These are phyloP conservation scores for Aramus guarauna DNA, from an alignment of 2,113 vertebrate species.

Conservation along the genomic window DNA sequence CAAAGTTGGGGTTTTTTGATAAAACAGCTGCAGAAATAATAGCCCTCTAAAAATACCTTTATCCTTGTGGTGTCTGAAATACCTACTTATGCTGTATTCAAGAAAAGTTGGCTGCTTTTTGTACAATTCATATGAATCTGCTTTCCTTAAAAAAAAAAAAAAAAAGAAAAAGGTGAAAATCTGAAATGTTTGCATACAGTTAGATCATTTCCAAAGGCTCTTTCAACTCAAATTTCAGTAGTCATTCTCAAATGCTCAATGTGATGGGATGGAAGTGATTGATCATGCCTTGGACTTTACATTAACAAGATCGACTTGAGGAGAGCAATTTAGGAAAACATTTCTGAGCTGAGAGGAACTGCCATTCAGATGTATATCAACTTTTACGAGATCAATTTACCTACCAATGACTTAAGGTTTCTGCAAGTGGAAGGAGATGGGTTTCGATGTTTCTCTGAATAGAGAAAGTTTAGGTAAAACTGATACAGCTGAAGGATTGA, in stretches of 20 bases:
- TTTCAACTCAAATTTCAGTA: neutral
- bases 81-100: neutral
- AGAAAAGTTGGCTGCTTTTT: neutral
- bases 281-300: neutral
- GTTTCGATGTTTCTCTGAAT: neutral
- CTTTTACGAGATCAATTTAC: neutral
- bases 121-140: neutral
- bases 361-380: neutral
- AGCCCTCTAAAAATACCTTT: neutral
- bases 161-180: neutral
- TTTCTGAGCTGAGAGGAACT: neutral
- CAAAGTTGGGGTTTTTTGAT: neutral
- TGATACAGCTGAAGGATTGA: neutral
- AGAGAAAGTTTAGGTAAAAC: neutral
- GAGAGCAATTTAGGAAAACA: neutral
- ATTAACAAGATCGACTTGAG: neutral
- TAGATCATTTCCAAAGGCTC: neutral
- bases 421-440: neutral
- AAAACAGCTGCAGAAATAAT: neutral
- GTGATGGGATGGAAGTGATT: neutral
- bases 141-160: neutral
- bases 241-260: neutral
- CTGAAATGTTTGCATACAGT: neutral
- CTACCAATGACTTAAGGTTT: neutral
- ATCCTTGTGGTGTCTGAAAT: neutral